These are phyloP conservation scores for Stenichneumon culpator DNA, from an alignment of 2,888 invertebrate species.

Conservation along the genomic window DNA sequence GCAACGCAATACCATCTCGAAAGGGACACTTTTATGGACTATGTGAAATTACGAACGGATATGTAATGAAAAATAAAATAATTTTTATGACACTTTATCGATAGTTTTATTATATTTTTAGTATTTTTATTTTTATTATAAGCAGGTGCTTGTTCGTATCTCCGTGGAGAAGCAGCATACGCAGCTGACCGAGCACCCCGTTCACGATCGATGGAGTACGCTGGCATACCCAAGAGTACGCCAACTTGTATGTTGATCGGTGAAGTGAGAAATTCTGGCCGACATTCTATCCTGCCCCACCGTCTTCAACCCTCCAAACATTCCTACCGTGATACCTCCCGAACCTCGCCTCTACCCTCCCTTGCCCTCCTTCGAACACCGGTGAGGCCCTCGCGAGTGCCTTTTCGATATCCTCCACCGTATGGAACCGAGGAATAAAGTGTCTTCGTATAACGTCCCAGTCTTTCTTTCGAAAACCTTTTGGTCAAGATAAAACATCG, in stretches of 20 bases:
- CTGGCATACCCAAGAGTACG: constrained; percentile 5
- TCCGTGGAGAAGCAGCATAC: background rate
- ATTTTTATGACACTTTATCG: background rate
- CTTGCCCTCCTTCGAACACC: constrained; percentile 5
- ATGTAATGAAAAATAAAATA: no score
- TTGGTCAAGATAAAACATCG: constrained; percentile 36
- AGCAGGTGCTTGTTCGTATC: background rate
- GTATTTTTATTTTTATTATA: background rate
- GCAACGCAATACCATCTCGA: background rate
- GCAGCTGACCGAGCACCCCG: background rate
- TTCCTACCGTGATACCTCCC: constrained; percentile 32
- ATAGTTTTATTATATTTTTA: background rate
- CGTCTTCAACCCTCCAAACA: constrained; percentile 36
- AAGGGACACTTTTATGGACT: background rate
- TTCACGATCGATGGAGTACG: constrained; percentile 18
- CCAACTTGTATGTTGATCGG: constrained; percentile 35
- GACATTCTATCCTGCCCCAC: constrained; percentile 28
- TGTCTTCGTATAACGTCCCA: constrained; percentile 34
- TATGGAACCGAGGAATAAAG: constrained; percentile 34
- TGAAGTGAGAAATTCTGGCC: constrained; percentile 44
- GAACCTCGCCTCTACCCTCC: constrained; percentile 10
- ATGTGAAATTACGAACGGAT: background rate
- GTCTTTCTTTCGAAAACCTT: constrained; percentile 30
- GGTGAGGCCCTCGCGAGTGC: constrained; percentile 42
- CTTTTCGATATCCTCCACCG: constrained; percentile 46